Conservation (phyloP, 2,888 invertebrate species). For the Nipponacmea schrenckii region DNA sequence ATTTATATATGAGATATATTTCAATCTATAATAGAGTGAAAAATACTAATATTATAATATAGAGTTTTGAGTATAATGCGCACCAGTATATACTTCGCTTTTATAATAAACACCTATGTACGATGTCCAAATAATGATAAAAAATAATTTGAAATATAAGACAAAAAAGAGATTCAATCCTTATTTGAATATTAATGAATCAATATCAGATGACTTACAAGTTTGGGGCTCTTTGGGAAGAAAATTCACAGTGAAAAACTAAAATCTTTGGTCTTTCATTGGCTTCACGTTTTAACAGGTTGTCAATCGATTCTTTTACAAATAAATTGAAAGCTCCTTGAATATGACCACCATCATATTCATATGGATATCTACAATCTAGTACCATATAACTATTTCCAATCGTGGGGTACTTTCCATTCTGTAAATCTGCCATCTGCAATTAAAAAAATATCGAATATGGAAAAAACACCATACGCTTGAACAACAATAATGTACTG, state of each 20-base stretch:
- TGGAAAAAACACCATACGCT: too few relatives aligned
- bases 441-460: neutral
- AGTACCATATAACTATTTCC: conserved; percentile 80
- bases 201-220: conserved; percentile 25
- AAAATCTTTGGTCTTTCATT: conserved; percentile 21
- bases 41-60: too few relatives aligned
- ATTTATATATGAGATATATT: too few relatives aligned
- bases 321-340: neutral
- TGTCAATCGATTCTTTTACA: neutral
- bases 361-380: conserved; percentile 92
- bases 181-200: neutral
- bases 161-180: too few relatives aligned
- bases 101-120: too few relatives aligned
- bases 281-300: neutral
- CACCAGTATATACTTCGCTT: too few relatives aligned
- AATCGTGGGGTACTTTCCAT: conserved; percentile 75
- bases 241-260: conserved; percentile 34
- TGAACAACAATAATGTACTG: too few relatives aligned
- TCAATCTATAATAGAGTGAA: too few relatives aligned
- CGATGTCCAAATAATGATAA: too few relatives aligned
- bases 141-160: too few relatives aligned
- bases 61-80: too few relatives aligned
- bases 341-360: conserved; percentile 74
- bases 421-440: conserved; percentile 71
- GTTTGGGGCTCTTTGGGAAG: conserved; percentile 28